Percentiles rank a stretch among this genome's conserved stretches.
Evolutionary conservation across 2,888 invertebrate genomes (phyloP).

Genomic region (Scaptomyza caliginosa): DNA sequence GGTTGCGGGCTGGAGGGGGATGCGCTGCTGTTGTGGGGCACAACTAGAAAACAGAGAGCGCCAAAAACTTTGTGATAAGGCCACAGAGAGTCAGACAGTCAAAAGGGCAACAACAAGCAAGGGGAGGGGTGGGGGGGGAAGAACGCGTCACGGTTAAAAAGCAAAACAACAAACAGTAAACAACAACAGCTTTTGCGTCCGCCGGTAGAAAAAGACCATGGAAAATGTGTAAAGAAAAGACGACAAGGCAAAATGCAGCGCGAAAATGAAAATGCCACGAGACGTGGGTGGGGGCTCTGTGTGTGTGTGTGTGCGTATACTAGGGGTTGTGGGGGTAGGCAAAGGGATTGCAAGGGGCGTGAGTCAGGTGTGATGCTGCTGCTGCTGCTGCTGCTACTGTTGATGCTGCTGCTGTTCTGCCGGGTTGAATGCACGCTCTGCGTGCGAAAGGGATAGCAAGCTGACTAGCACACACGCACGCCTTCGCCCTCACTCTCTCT

Average conservation of each 20-base stretch:
- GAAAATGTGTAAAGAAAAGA: slow-evolving; percentile 19
- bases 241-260: slow-evolving; percentile 47
- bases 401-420: slow-evolving; percentile 46
- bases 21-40: not conserved
- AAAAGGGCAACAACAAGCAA: slow-evolving; percentile 8
- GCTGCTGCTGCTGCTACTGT: slow-evolving; percentile 4
- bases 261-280: slow-evolving; percentile 52
- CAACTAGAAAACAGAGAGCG: slow-evolving; percentile 66
- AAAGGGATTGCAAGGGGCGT: slow-evolving; percentile 23
- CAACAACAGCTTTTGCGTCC: slow-evolving; percentile 57
- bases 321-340: slow-evolving; percentile 4
- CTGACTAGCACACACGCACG: slow-evolving; percentile 19
- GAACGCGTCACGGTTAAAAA: slow-evolving; percentile 30
- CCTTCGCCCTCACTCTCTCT: slow-evolving; percentile 9
- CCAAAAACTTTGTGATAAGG: slow-evolving; percentile 72
- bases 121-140: not conserved
- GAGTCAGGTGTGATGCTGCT: slow-evolving; percentile 37
- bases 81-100: slow-evolving; percentile 52
- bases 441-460: slow-evolving; percentile 40
- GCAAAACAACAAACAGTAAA: slow-evolving; percentile 51
- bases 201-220: slow-evolving; percentile 56
- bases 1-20: too few species aligned
- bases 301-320: slow-evolving; percentile 25
- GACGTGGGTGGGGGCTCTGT: slow-evolving; percentile 21
- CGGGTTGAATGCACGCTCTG: slow-evolving; percentile 74